Evolutionary conservation across 2,888 invertebrate species (phyloP).

Genomic region (Conomelus anceps): DNA sequence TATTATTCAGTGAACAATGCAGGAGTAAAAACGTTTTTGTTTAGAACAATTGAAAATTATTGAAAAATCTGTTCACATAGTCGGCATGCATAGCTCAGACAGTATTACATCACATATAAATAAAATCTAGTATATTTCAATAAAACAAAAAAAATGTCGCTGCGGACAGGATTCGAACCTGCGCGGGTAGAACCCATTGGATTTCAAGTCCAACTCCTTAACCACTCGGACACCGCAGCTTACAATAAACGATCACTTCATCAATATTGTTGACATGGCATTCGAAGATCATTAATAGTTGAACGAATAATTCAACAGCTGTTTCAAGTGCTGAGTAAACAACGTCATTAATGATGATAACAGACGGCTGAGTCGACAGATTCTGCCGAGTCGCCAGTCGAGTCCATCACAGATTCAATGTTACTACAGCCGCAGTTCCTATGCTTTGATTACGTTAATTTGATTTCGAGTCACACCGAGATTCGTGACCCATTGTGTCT

Average conservation of each 20-base stretch:
- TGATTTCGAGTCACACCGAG: neutral
- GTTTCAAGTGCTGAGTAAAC: neutral
- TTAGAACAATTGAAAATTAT: no score
- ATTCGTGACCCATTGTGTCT: neutral
- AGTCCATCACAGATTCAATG: no score
- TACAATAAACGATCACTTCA: neutral
- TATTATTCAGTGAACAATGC: no score
- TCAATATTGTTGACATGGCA: neutral
- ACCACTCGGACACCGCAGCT: conserved; percentile 54
- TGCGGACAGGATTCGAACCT: conserved; percentile 48
- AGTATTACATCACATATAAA: no score
- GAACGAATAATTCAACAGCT: neutral
- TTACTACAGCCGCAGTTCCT: neutral
- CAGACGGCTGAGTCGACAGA: neutral
- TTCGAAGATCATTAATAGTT: neutral
- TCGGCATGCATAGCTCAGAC: no score
- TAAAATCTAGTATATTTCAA: no score
- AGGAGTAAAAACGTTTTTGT: no score
- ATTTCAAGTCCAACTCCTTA: conserved; percentile 60
- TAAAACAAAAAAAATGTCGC: conserved; percentile 29
- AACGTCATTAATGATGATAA: neutral
- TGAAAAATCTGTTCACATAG: no score
- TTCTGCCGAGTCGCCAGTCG: neutral
- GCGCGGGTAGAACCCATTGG: conserved; percentile 59
- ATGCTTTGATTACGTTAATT: neutral